A percentile compares a stretch with the other conserved stretches of the same genome.
phyloP scores from a whole-genome alignment of 53 echinoderm and acorn worm genomes.

The Antedon mediterranea region DNA sequence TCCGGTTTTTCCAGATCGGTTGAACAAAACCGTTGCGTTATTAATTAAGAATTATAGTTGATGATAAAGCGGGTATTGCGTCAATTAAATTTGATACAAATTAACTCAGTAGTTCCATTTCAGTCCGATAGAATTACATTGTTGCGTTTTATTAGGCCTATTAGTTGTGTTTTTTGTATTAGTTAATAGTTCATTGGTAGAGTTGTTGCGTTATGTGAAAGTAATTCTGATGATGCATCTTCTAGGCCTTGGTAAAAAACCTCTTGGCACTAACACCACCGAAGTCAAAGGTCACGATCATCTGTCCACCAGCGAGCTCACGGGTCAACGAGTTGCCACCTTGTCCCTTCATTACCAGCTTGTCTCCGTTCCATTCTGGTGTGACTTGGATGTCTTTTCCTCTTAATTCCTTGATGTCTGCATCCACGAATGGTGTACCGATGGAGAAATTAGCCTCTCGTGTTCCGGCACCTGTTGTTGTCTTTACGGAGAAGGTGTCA shows the following conservation, averaged over 20 bases:
- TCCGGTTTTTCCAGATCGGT: no score
- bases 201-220: no score
- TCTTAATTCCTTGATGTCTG: conserved; percentile 42
- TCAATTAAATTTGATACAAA: no score
- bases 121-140: no score
- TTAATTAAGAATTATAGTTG: no score
- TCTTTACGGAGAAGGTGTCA: conserved; percentile 43
- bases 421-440: conserved; percentile 33
- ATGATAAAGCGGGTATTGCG: no score
- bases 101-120: no score
- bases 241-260: conserved; percentile 51
- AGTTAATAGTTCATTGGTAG: no score
- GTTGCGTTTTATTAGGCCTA: no score
- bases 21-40: no score
- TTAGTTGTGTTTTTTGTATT: no score
- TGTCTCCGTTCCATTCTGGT: conserved; percentile 44
- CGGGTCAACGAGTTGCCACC: conserved; percentile 42
- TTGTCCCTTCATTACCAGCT: conserved; percentile 41
- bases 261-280: conserved; percentile 45
- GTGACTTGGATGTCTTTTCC: conserved; percentile 48
- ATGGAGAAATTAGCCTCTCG: conserved; percentile 39
- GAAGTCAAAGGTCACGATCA: conserved; percentile 42
- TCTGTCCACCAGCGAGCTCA: conserved; percentile 45
- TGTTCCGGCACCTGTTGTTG: conserved; percentile 16
- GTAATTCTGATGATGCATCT: no score